Evolutionary conservation across 1,140 invertebrate genomes (phyloP), one percentile per base, ranked within the genome.

Genomic region (Ditylenchus dipsaci): DNA sequence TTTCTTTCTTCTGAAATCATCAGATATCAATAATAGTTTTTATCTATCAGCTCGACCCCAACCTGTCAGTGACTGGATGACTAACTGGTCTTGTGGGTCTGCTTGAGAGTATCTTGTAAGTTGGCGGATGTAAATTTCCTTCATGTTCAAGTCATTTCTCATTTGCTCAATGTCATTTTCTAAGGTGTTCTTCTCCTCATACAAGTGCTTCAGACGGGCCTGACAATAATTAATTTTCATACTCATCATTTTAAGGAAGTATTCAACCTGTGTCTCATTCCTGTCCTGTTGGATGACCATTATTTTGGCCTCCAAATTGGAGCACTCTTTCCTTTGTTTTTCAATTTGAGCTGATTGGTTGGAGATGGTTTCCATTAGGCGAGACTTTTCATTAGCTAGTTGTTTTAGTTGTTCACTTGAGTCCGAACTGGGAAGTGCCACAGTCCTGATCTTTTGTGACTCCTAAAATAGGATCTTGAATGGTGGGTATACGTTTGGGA

Each of bases 101-200:
- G 5, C 29, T 13, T 33, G 9, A 13, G 62, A 59, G n/a, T 73
- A 30, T 53, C 63, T 63, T 21, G 76, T 49, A 17, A 76, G 26
- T 56, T 76, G 75, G 13, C 64, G 56, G 7, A 76, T 75, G 57
- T 76, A 76, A 43, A 76, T 76, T 33, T 76, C 75, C 29, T 77
- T 74, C 76, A 76, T 76, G 23, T 61, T 42, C 53, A 76, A 60
- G 23, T 76, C 75, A 38, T 68, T 61, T 47, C 53, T 62, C 47
- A 68, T 42, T 49, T 68, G 27, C 13, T 79, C 63, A 13, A 71
- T 27, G 19, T 38, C 29, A 1, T 43, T 33, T 63, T 76, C 63
- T 19, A 76, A 47, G 19, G 67, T 21, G 23, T 59, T 65, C 60
- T 76, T 76, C 26, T 73, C 75, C n/a, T 71, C 49, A 57, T 79